Evolutionary conservation across 1,140 invertebrate species (phyloP), one percentile per base, ranked within the genome.

Genomic region (Copidosoma floridanum): DNA sequence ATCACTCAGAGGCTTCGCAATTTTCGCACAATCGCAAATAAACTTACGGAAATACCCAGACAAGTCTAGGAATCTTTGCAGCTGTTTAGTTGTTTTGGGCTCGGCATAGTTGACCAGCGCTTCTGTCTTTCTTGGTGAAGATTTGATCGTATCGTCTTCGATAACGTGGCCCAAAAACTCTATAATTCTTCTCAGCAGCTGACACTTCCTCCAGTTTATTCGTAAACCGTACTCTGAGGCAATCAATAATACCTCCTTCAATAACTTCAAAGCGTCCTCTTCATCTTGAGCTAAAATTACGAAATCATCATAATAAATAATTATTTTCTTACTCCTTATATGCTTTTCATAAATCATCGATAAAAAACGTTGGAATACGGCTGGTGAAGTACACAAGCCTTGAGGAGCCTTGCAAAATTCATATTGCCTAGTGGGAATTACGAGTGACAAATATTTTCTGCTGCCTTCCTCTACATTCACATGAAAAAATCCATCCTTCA

Each of bases 81-180:
- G n/a, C 18, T 65, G 51, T 29, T 59, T 59, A 1, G 32, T 0
- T 68, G 12, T 74, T 23, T 51, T 55, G 5, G 75, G 75, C 27
- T 66, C 41, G 20, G 69, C 69, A 48, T 70, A 64, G 12, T 63
- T 53, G 20, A 61, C 61, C 3, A 78, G 51, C 2, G 75, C 75
- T 61, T 65, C 41, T 2, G 71, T 67, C 53, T 76, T 78, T 11
- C 61, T 16, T 4, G 50, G 61, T 0, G 60, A 54, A 2, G 41
- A 35, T 6, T 1, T 21, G 5, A 54, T 26, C 11, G 8, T 54
- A 0, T 32, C 58, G 10, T 38, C 43, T 29, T 61, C 58, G 0
- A 61, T 18, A 3, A 61, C 32, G 11, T 61, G 26, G 11, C 58
- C 51, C 16, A 54, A 50, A 24, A 35, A 62, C 14, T 63, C 41